Percentiles rank a stretch among this genome's conserved stretches.
phyloP scores from a whole-genome alignment of 2,113 vertebrate species.

The Microtus richardsoni region DNA sequence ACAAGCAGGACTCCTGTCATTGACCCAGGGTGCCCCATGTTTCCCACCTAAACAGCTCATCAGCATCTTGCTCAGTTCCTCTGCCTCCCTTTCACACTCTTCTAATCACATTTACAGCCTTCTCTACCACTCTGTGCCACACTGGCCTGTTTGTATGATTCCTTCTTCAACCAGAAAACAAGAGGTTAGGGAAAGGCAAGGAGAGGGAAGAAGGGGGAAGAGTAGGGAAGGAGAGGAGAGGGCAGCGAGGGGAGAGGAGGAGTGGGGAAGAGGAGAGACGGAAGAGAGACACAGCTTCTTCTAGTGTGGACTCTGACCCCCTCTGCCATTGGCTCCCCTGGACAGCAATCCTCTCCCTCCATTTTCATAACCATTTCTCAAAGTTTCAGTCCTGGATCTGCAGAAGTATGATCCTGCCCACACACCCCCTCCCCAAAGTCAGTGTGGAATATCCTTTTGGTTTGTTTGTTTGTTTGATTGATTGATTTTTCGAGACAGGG shows the following conservation, averaged over 20 bases:
- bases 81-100: background rate
- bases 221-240: too few species aligned
- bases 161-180: conserved; percentile 22
- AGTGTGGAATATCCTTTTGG: background rate
- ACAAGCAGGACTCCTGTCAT: background rate
- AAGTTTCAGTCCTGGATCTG: background rate
- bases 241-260: too few species aligned
- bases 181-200: background rate
- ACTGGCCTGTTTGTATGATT: background rate
- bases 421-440: background rate
- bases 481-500: too few species aligned
- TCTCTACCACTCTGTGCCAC: background rate
- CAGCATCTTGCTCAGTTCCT: background rate
- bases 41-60: background rate
- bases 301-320: background rate
- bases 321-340: background rate
- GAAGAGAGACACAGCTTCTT: background rate
- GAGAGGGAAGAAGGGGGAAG: too few species aligned
- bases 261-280: too few species aligned
- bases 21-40: background rate
- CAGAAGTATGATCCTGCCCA: too few species aligned
- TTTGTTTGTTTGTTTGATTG: too few species aligned
- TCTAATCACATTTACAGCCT: background rate
- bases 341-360: background rate
- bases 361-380: background rate